These are phyloP conservation scores for Ips nitidus DNA, from an alignment of 1,140 invertebrate genomes.

Conservation along the genomic window DNA sequence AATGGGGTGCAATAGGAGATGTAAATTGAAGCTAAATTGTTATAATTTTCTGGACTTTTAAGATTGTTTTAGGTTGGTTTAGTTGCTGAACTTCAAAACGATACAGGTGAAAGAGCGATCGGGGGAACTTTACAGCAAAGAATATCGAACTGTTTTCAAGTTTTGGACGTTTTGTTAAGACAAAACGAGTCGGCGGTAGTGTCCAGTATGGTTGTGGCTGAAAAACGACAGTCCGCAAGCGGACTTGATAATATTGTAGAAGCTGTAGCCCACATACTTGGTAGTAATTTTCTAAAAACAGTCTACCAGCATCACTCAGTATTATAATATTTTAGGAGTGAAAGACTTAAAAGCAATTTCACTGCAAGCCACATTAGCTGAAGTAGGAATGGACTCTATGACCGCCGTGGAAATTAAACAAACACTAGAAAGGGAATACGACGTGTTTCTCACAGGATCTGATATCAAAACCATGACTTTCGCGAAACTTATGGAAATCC, in stretches of 20 bases:
- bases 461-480: conserved; percentile 61
- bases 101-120: conserved; percentile 73
- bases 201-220: conserved; percentile 77
- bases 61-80: conserved; percentile 58
- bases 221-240: conserved; percentile 62
- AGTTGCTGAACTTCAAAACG: conserved; percentile 80
- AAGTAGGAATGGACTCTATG: conserved; percentile 87
- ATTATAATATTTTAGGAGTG: conserved; percentile 45
- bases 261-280: conserved; percentile 65
- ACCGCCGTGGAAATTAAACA: conserved; percentile 85
- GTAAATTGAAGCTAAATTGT: conserved; percentile 48
- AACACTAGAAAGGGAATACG: conserved; percentile 65
- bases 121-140: conserved; percentile 83
- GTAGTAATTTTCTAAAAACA: conserved; percentile 30
- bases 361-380: conserved; percentile 69
- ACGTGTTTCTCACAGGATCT: conserved; percentile 60
- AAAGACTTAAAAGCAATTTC: conserved; percentile 63
- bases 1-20: conserved; percentile 73
- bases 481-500: conserved; percentile 37
- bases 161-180: conserved; percentile 69
- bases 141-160: conserved; percentile 74
- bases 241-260: conserved; percentile 64
- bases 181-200: conserved; percentile 66
- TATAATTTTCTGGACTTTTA: neutral
- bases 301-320: conserved; percentile 1